Evolutionary conservation across 2,888 invertebrate species (phyloP), one percentile per base, ranked within the genome.

Genomic region (Pyralis farinalis): DNA sequence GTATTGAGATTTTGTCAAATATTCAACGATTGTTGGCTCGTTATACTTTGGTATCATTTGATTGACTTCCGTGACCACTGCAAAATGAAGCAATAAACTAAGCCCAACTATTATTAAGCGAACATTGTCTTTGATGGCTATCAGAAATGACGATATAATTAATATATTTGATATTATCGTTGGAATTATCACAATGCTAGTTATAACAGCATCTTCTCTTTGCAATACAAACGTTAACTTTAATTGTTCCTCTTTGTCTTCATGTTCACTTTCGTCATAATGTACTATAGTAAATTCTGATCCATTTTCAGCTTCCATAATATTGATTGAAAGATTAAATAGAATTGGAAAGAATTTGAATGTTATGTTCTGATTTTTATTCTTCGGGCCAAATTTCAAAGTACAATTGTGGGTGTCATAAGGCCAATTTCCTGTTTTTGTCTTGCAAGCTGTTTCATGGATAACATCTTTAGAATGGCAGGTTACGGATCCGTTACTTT

Each of bases 211-310:
- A 5, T 48, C 32, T 21, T 53, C 46, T 35, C 63, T 51, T 34
- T 44, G 16, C 12, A 63, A 30, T 12, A 40, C 37, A 8, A 59
- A 49, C 10, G 43, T 45, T 3, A 37, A 8, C 11, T 12, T 20
- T 12, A 31, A 30, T 10, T 37, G 30, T 6, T 10, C n/a, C n/a
- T 12, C 30, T 6, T 31, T 21, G 21, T 37, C 11, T 11, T n/a
- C n/a, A 22, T 30, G n/a, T 30, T 10, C 8, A 30, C 30, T 7
- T 21, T 22, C 3, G 10, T 20, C 20, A 1, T 9, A 3, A 10
- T 30, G 10, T 3, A 56, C 39, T n/a, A 71, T 49, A 7, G 43
- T 43, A 71, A 71, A 72, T 0, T 59, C 58, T 0, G 47, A 28
- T 1, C 63, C 58, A 29, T 55, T 48, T 21, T 56, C 52, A 0